Conservation (phyloP, 2,797 vertebrate species). For the Sebastes hubbsi region DNA sequence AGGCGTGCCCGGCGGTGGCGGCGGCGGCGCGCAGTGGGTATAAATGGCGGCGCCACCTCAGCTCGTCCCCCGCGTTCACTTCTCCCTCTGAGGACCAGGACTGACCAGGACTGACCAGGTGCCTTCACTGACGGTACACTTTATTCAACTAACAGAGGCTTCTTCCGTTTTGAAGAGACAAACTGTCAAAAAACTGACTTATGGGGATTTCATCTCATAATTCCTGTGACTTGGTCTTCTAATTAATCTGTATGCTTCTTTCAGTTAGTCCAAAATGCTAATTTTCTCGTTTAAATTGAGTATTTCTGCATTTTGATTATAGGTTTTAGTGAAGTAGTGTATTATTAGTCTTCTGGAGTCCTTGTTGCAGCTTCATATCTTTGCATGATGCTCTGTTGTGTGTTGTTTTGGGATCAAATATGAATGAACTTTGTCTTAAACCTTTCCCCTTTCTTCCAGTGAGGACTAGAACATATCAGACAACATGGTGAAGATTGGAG, state of each 20-base stretch:
- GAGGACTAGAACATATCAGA: conserved; percentile 30
- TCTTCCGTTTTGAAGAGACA: background rate
- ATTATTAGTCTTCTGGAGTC: too few relatives aligned
- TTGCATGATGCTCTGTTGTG: too few relatives aligned
- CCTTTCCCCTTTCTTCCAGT: conserved; percentile 11
- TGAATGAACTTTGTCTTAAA: background rate
- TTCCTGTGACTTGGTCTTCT: background rate
- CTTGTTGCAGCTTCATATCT: background rate
- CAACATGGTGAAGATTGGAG: conserved; percentile 77
- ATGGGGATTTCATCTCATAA: background rate
- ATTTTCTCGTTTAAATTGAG: background rate
- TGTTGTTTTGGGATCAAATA: background rate
- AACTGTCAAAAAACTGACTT: background rate
- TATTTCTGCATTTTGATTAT: background rate
- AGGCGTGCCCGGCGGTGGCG: conserved; percentile 16
- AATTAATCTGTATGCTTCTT: background rate
- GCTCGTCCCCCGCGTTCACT: conserved; percentile 6
- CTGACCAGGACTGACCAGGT: background rate
- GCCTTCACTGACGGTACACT: conserved; percentile 5
- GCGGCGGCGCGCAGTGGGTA: background rate
- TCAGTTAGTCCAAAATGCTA: too few relatives aligned
- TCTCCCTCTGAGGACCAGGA: background rate
- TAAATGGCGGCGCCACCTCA: background rate
- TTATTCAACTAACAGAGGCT: background rate
- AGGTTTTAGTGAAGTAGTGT: background rate